Evolutionary conservation across 2,113 vertebrate species (phyloP).

Genomic region (Mormyrus lacerda): DNA sequence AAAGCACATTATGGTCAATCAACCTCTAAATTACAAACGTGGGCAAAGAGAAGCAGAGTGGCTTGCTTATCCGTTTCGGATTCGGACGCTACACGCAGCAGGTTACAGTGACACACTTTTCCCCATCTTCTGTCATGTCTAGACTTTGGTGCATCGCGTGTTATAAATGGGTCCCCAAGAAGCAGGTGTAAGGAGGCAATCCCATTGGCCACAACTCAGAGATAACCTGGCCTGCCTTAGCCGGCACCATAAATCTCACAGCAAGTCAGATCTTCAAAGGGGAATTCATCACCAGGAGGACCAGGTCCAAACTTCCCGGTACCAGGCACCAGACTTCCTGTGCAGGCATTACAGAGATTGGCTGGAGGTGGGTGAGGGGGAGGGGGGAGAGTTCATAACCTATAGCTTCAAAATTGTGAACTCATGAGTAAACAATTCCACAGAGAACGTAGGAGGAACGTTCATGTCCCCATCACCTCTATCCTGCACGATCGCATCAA

Average conservation of each 20-base stretch:
- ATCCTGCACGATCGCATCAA: background rate
- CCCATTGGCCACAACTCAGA: background rate
- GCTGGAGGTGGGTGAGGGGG: background rate
- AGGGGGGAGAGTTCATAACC: background rate
- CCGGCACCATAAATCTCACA: background rate
- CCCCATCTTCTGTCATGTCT: background rate
- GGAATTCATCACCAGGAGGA: background rate
- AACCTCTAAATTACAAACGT: background rate
- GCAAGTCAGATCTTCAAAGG: background rate
- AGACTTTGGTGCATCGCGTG: background rate
- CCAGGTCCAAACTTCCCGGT: background rate
- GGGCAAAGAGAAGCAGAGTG: background rate
- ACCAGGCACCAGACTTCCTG: conserved; percentile 2
- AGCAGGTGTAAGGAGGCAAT: background rate
- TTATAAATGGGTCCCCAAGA: background rate
- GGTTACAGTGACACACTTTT: background rate
- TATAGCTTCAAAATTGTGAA: background rate
- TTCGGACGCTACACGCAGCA: background rate
- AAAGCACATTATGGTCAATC: background rate
- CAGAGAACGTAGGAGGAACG: background rate
- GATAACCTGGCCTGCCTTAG: background rate
- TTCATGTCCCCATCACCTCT: background rate
- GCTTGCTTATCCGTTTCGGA: background rate
- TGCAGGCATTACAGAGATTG: background rate
- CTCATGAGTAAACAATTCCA: background rate